Evolutionary conservation across 2,113 vertebrate genomes (phyloP).

Genomic region (Mormyrus iriodes): DNA sequence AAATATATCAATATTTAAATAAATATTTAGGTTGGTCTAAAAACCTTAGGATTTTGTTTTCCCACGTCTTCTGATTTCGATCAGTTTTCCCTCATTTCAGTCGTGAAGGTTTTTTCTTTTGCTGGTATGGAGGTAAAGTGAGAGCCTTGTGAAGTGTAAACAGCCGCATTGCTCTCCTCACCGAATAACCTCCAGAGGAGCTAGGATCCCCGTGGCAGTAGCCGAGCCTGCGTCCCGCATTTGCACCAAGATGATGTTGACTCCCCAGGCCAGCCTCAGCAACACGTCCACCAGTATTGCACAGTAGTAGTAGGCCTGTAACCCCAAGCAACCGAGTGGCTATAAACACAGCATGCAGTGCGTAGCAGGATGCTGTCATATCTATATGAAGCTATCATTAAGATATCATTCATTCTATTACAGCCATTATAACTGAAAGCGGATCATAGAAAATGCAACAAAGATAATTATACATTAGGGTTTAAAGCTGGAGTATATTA

Average conservation of each 20-base stretch:
- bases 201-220: slow-evolving; percentile 68
- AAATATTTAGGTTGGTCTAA: too few species aligned
- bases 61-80: not conserved
- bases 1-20: too few species aligned
- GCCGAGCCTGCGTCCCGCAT: slow-evolving; percentile 54
- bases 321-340: not conserved
- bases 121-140: not conserved
- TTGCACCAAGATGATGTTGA: slow-evolving; percentile 73
- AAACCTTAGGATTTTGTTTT: too few species aligned
- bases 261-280: slow-evolving; percentile 76
- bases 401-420: not conserved
- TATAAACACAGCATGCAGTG: not conserved
- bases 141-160: not conserved
- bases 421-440: not conserved
- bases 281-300: slow-evolving; percentile 78
- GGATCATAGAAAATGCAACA: not conserved
- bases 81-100: too few species aligned
- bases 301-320: slow-evolving; percentile 77
- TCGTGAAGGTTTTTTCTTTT: not conserved
- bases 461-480: not conserved
- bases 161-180: slow-evolving; percentile 44
- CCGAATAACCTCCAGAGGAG: slow-evolving; percentile 79
- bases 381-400: not conserved
- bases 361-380: not conserved
- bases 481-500: not conserved